phyloP scores from a whole-genome alignment of 2,113 vertebrate species.

The Ptyas mucosa region DNA sequence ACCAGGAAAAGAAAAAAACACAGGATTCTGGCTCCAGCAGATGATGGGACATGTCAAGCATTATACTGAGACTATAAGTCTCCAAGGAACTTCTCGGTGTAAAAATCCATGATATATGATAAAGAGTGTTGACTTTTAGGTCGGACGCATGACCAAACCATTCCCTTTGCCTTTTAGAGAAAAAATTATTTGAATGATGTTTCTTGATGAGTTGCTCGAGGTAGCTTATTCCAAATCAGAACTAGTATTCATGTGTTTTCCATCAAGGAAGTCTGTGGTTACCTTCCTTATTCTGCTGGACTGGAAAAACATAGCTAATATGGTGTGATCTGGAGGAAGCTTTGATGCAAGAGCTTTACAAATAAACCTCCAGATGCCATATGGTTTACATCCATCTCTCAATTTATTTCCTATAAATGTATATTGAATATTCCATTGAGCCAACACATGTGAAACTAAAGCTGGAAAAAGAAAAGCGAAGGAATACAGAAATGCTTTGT shows the following conservation, averaged over 20 bases:
- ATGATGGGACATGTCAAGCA: conserved; percentile 7
- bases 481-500: conserved; percentile 82
- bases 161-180: conserved; percentile 66
- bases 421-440: conserved; percentile 90
- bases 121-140: conserved; percentile 56
- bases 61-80: conserved; percentile 1
- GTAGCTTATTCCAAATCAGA: conserved; percentile 75
- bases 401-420: conserved; percentile 99
- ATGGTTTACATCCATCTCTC: conserved; percentile 98
- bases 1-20: neutral
- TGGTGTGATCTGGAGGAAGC: conserved; percentile 95
- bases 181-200: conserved; percentile 84
- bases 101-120: conserved; percentile 28
- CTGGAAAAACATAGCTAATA: conserved; percentile 99
- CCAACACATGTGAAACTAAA: conserved; percentile 90
- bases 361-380: conserved; percentile 97
- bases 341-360: conserved; percentile 98
- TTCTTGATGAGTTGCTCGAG: conserved; percentile 74
- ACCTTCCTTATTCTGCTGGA: conserved; percentile 96
- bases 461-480: conserved; percentile 84
- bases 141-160: conserved; percentile 69
- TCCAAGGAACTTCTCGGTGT: neutral
- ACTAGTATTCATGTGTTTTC: conserved; percentile 96
- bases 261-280: conserved; percentile 98
- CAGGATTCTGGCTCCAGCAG: neutral